Base-by-base conservation (phyloP, 2,888 invertebrate species). In the Sinelater perroti region DNA sequence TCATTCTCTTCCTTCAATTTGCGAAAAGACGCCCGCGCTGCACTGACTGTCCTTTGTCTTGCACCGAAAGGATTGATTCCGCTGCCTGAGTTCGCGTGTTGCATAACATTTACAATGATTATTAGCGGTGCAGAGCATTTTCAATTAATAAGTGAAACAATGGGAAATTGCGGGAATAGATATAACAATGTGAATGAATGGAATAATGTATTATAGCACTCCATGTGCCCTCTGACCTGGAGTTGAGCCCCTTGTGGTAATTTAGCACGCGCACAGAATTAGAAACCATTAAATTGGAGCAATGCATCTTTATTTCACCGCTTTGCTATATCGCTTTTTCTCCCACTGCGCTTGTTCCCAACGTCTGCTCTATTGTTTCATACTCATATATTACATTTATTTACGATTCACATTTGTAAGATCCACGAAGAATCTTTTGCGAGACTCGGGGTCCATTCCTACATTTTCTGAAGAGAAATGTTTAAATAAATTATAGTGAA, bases 281-380 rank as follows among this genome's bases (percentile, higher is more conserved):
- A 64, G 64, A 63, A 62, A 64, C 66, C 63, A 64, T 66, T 63
- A 66, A 66, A 64, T 64, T 61, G 55, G 40, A 47, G 51, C 52
- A 56, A 62, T 62, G 47, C 62, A 62, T 62, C 62, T 62, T 59
- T 56, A 59, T 62, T 62, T 62, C 49, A 47, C 47, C 58, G 31
- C 50, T 50, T 42, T 21, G 44, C 20, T 42, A 14, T 42, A 49
- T 21, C 33, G 26, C 17, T 50, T 56, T 50, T 56, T 56, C 42
- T 33, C 28, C 17, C 30, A 28, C 21, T 50, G 38, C 50, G 20
- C 28, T 26, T 38, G 30, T 50, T 50, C 16, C 11, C 26, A 30
- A 8, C 18, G 38, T 30, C 30, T 40, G n/a, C 36, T 14, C 38
- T 28, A 40, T 51, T 51, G 28, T 28, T 51, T 40, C 30, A 30